Percentiles rank a stretch among this genome's conserved stretches.
These are phyloP conservation scores for Tychaedon coryphoeus DNA, from an alignment of 2,113 vertebrate genomes.

Conservation along the genomic window DNA sequence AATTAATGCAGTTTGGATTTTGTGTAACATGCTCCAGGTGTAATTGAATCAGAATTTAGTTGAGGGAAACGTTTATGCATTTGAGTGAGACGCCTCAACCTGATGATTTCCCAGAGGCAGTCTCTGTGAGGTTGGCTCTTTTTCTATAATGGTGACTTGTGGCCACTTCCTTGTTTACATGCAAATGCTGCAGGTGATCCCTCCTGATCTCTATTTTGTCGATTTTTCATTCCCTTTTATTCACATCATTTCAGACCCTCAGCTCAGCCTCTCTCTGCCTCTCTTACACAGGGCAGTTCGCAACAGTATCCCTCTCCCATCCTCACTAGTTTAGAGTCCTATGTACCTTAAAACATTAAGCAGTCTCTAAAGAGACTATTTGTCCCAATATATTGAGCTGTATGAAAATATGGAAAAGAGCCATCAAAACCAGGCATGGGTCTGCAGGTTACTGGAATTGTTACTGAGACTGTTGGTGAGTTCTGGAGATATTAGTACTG, in stretches of 20 bases:
- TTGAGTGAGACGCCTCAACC: not conserved
- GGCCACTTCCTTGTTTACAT: not conserved
- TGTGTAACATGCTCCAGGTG: not conserved
- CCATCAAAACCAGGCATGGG: not conserved
- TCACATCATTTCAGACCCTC: not conserved
- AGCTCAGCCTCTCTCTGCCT: not conserved
- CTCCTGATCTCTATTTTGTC: not conserved
- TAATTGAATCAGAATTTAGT: not conserved
- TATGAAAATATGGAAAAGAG: not conserved
- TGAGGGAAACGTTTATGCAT: not conserved
- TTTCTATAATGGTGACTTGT: not conserved
- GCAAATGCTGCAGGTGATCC: not conserved
- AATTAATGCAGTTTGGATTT: not conserved
- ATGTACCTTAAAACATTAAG: not conserved
- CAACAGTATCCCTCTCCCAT: not conserved
- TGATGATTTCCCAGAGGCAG: not conserved
- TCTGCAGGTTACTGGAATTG: not conserved
- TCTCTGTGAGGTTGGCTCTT: not conserved
- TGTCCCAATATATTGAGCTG: not conserved
- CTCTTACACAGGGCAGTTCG: not conserved
- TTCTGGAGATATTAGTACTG: not conserved
- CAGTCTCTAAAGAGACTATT: not conserved
- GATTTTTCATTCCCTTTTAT: not conserved
- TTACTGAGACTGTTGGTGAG: not conserved
- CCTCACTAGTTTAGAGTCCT: not conserved